Conservation (phyloP, 1,140 invertebrate species). For the Linepithema humile region DNA sequence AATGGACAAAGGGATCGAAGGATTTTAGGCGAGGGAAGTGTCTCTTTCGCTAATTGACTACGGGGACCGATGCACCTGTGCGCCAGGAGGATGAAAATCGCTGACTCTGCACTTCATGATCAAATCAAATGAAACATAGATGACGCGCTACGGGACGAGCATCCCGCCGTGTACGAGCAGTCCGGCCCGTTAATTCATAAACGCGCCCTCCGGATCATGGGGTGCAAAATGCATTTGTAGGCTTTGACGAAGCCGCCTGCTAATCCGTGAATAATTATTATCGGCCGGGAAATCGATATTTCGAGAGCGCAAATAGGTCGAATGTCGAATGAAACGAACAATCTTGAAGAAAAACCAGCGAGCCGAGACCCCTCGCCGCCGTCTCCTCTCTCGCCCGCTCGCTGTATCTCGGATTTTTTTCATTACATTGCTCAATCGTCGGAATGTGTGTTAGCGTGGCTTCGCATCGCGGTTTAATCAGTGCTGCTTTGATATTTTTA, state of each 20-base stretch:
- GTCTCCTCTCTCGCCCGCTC: not conserved
- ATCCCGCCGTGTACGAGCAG: constrained; percentile 42
- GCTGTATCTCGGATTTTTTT: not conserved
- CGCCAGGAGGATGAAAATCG: constrained; percentile 61
- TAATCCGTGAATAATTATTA: constrained; percentile 56
- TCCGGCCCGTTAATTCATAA: constrained; percentile 77
- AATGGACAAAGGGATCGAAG: constrained; percentile 70
- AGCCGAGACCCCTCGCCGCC: not conserved
- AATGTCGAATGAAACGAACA: not conserved
- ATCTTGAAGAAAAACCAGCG: not conserved
- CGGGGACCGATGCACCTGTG: constrained; percentile 58
- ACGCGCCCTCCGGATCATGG: constrained; percentile 66
- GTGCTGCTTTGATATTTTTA: constrained; percentile 19
- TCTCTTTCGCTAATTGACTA: constrained; percentile 74
- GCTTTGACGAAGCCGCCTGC: constrained; percentile 54
- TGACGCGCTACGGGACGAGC: constrained; percentile 75
- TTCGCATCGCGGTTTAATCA: not conserved
- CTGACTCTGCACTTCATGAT: constrained; percentile 74
- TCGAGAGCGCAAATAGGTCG: constrained; percentile 30
- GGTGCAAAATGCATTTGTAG: constrained; percentile 72
- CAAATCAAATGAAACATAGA: constrained; percentile 80
- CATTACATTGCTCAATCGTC: not conserved
- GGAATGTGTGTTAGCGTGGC: not conserved
- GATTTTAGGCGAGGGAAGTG: constrained; percentile 66
- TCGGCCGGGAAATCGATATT: constrained; percentile 35